Evolutionary conservation across 30 jellyfish, hydroid and myxozoan species (phyloP), one percentile per base, ranked within the genome.

Genomic region (Aurelia sp.): DNA sequence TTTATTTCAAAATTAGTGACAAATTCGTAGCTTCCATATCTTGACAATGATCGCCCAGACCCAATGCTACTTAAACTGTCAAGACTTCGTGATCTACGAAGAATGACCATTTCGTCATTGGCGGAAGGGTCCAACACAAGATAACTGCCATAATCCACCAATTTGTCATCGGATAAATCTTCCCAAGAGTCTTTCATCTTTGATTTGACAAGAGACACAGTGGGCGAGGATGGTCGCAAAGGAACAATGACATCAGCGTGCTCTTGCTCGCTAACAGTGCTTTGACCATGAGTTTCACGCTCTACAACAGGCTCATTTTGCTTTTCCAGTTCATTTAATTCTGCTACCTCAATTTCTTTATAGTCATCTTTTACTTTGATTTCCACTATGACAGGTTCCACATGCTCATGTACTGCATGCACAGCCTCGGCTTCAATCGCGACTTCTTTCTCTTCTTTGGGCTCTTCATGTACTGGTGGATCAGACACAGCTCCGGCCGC

Each of bases 21-120:
- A 69, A 94, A 85, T 63, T 94, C 99, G 53, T 74, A 94, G 90
- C 99, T 94, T 40, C 99, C 99, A 52, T 70, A 89, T 51, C 92
- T 60, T 6, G 97, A 94, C 87, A 94, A 22, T 4, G 96, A 81
- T 44, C 96, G 70, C 44, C 99, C 91, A 0, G 99, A 94, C 2
- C 90, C 73, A 40, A 76, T 53, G 86, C 97, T 88, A 18, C 86
- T 90, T 53, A 94, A 75, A 40, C 99, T 94, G 88, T 94, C 97
- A 69, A 94, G 76, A 62, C 99, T 94, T 60, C 99, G 81, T 19
- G 99, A 94, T 15, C 97, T 73, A 15, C 88, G 91, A 62, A 96
- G 65, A 76, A 94, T 53, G 40, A 63, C 86, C 88, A 40, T 62
- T 30, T 89, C 96, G 61, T 94, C 99, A 41, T 91, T 91, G 12